These are phyloP conservation scores for Aethes cnicana DNA, from an alignment of 2,888 invertebrate genomes.

Conservation along the genomic window DNA sequence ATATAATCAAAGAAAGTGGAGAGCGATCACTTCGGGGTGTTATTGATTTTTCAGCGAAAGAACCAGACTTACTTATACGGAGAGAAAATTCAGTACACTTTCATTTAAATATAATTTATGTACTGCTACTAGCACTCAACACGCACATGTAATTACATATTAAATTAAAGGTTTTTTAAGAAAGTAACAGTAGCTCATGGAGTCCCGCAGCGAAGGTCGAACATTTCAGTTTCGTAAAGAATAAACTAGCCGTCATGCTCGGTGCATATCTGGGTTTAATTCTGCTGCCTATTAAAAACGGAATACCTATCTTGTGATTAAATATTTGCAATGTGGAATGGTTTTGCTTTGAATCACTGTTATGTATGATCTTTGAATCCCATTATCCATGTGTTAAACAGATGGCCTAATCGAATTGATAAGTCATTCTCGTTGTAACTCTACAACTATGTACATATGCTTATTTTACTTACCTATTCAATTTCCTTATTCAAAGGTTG, in stretches of 20 bases:
- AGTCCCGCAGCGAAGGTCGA: constrained; percentile 44
- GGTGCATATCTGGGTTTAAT: constrained; percentile 48
- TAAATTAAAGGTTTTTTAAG: not conserved
- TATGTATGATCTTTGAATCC: not conserved
- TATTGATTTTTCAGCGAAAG: constrained; percentile 51
- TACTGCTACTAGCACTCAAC: constrained; percentile 1
- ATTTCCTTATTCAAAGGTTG: no score
- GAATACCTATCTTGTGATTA: constrained; percentile 6
- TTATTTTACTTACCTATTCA: no score
- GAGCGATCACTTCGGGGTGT: constrained; percentile 38
- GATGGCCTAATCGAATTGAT: no score
- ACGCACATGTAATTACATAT: not conserved
- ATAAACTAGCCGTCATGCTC: constrained; percentile 48
- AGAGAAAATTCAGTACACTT: constrained; percentile 15
- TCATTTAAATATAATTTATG: constrained; percentile 28
- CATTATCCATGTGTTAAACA: not conserved
- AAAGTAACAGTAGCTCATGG: constrained; percentile 33
- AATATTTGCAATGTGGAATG: not conserved
- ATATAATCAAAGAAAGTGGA: constrained; percentile 38
- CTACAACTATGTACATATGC: no score
- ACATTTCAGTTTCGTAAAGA: constrained; percentile 52
- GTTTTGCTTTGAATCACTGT: not conserved
- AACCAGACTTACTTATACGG: constrained; percentile 12
- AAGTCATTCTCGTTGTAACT: no score
- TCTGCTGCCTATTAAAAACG: constrained; percentile 36